Conservation (phyloP, 2,113 vertebrate genomes). For the Centropus bengalensis region DNA sequence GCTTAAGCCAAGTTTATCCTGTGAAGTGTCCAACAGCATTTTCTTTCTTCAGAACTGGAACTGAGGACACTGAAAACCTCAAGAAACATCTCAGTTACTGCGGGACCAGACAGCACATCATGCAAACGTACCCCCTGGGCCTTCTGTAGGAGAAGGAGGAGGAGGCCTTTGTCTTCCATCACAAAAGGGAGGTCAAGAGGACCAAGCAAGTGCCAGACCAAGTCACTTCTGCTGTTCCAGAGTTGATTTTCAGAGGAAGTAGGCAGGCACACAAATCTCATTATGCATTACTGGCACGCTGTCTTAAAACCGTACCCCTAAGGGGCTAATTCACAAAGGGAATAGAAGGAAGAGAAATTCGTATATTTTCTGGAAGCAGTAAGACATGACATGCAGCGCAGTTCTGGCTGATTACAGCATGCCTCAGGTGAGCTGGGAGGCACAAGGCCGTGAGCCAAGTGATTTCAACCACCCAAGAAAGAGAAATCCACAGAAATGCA, state of each 20-base stretch:
- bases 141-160: background rate
- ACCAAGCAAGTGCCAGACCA: background rate
- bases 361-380: constrained; percentile 18
- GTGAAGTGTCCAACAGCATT: background rate
- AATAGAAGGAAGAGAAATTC: background rate
- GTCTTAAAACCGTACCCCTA: background rate
- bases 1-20: constrained; percentile 5
- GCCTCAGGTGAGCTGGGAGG: constrained; percentile 53
- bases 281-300: background rate
- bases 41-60: background rate
- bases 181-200: constrained; percentile 21
- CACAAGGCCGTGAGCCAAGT: constrained; percentile 17
- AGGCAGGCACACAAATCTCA: constrained; percentile 22
- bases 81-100: background rate
- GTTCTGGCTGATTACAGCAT: constrained; percentile 55
- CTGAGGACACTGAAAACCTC: background rate
- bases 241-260: background rate
- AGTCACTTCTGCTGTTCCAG: constrained; percentile 3
- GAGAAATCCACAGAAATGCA: constrained; percentile 39
- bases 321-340: constrained; percentile 56
- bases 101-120: background rate
- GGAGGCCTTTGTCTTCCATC: background rate
- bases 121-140: background rate
- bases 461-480: constrained; percentile 44
- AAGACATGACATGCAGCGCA: background rate